Evolutionary conservation across 1,140 invertebrate species (phyloP).

Genomic region (Latrodectus geometricus): DNA sequence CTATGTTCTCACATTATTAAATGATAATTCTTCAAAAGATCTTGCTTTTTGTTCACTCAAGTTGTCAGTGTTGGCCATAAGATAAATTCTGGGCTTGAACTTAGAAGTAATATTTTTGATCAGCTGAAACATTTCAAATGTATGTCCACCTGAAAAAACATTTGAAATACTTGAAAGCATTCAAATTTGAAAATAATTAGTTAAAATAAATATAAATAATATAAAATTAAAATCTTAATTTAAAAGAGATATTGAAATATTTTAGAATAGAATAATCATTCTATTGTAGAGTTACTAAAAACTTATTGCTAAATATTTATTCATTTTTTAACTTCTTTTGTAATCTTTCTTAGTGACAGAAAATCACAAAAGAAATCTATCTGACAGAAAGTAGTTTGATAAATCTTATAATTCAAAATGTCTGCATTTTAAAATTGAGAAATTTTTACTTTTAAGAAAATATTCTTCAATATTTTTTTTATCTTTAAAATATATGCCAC

Average conservation of each 20-base stretch:
- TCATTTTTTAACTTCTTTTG: too few relatives aligned
- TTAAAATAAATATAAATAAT: not conserved
- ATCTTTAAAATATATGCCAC: too few relatives aligned
- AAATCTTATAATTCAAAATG: too few relatives aligned
- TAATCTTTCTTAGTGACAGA: too few relatives aligned
- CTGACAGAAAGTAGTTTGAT: too few relatives aligned
- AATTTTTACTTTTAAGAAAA: too few relatives aligned
- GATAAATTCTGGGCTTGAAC: slow-evolving; percentile 80
- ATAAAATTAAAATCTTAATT: not conserved
- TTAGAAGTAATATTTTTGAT: slow-evolving; percentile 74
- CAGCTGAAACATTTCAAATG: slow-evolving; percentile 86
- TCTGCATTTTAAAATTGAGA: too few relatives aligned
- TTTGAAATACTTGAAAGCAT: not conserved
- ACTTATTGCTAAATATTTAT: too few relatives aligned
- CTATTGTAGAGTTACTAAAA: too few relatives aligned
- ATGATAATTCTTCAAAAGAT: slow-evolving; percentile 31
- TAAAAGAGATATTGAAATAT: not conserved
- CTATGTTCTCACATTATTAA: not conserved
- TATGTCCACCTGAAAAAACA: slow-evolving; percentile 78
- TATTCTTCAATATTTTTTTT: too few relatives aligned
- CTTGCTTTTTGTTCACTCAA: slow-evolving; percentile 78
- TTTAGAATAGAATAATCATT: too few relatives aligned
- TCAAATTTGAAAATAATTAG: not conserved
- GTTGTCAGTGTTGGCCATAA: slow-evolving; percentile 82
- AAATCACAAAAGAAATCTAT: too few relatives aligned